A percentile compares a stretch with the other conserved stretches of the same genome.
phyloP scores from a whole-genome alignment of 2,888 invertebrate genomes.

The Corbicula japonica region DNA sequence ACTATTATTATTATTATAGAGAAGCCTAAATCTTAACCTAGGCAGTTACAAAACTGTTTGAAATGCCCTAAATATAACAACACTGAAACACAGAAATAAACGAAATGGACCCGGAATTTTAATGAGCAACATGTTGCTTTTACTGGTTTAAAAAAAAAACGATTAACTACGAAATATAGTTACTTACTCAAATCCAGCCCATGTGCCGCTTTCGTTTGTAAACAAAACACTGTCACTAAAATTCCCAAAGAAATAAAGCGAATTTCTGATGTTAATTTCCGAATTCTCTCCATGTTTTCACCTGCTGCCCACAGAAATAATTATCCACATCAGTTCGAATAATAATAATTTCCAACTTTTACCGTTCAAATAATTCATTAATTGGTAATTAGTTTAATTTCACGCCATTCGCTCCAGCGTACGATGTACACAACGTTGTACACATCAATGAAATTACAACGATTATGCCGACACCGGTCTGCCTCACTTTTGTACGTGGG shows the following conservation, averaged over 20 bases:
- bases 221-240: slow-evolving; percentile 40
- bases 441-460: slow-evolving; percentile 34
- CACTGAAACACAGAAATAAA: no score
- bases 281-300: slow-evolving; percentile 30
- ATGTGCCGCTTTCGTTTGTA: slow-evolving; percentile 18
- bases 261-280: not conserved
- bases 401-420: slow-evolving; percentile 31
- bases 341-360: slow-evolving; percentile 17
- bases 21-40: no score
- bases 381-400: slow-evolving; percentile 34
- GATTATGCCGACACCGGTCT: slow-evolving; percentile 32
- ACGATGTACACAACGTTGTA: slow-evolving; percentile 26
- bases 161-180: not conserved
- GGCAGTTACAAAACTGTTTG: no score
- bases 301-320: slow-evolving; percentile 3
- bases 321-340: slow-evolving; percentile 31
- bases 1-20: no score
- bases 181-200: slow-evolving; percentile 30
- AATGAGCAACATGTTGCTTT: not conserved
- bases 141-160: not conserved
- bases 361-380: slow-evolving; percentile 21
- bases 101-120: no score
- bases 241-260: slow-evolving; percentile 12
- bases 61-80: no score
- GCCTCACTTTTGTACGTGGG: slow-evolving; percentile 20